Base-by-base conservation (phyloP, 2,797 vertebrate genomes). In the Mycteria americana region DNA sequence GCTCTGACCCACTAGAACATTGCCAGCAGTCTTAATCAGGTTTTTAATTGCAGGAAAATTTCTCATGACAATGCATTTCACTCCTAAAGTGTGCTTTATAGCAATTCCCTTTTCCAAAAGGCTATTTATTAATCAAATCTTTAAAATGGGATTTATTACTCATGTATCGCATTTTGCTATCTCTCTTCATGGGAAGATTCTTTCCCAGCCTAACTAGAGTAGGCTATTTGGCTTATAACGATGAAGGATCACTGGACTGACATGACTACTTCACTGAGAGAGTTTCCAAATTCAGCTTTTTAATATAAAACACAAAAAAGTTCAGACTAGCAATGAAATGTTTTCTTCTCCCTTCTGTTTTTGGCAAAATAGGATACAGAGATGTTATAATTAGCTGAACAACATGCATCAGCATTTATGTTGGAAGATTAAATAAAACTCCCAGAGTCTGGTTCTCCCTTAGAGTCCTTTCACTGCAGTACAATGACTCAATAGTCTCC, bases 401-500 rank as follows among this genome's bases (percentile, higher is more conserved):
- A 94, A 80, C 6, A 3, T 7, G 27, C 21, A 95, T 19, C 63
- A 94, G 67, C 39, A 85, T 77, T 80, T 88, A 54, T 18, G 25
- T 9, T 51, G 37, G 31, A 72, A 89, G 96, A 69, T 46, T 25
- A 94, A 95, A 83, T 24, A 45, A 91, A 83, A 8, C 13, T 37
- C 51, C 70, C 41, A 48, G 67, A 85, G 75, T n/a, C 63, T 77
- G 39, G 12, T 22, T 87, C 43, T 82, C 54, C 70, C 67, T 65
- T 45, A 41, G 14, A 85, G 70, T 70, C 59, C 68, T 82, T 81
- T 90, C 74, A 43, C 60, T 92, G 78, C 63, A 91, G 43, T 35
- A 95, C 78, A 94, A 77, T 75, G 75, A 93, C 87, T 95, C 86
- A 62, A 93, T 53, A 82, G 57, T 72, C 21, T 87, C n/a, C 17